phyloP scores from a whole-genome alignment of 2,113 vertebrate species.

The Hirundichthys speculiger region DNA sequence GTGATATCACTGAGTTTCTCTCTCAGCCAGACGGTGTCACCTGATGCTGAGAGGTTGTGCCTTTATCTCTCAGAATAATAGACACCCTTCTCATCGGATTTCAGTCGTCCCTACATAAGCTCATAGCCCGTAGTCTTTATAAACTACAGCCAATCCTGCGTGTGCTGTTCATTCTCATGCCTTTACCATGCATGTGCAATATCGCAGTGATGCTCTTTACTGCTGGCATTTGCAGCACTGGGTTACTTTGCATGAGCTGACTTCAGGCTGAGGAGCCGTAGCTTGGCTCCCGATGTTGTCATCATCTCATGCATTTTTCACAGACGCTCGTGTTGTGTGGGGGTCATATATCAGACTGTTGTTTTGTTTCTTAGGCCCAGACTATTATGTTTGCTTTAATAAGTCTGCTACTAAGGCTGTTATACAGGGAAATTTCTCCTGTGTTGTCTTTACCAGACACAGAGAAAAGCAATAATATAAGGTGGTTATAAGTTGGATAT shows the following conservation, averaged over 20 bases:
- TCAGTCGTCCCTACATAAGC: background rate
- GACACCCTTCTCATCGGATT: constrained; percentile 1
- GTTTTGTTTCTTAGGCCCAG: constrained; percentile 7
- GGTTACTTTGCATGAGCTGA: constrained; percentile 34
- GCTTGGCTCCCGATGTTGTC: constrained; percentile 2
- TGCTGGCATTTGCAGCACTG: constrained; percentile 1
- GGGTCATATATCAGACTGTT: constrained; percentile 50
- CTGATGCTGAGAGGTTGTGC: constrained; percentile 33
- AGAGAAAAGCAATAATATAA: constrained; percentile 4
- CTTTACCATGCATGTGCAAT: background rate
- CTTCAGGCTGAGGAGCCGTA: background rate
- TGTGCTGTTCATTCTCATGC: no score
- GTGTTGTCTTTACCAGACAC: background rate
- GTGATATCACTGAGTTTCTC: constrained; percentile 9
- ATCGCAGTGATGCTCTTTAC: background rate
- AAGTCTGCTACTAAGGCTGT: constrained; percentile 16
- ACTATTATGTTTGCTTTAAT: constrained; percentile 34
- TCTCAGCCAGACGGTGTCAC: constrained; percentile 25
- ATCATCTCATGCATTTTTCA: constrained; percentile 66
- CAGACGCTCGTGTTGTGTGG: background rate
- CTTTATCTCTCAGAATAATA: constrained; percentile 19
- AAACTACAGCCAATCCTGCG: background rate
- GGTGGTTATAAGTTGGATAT: background rate
- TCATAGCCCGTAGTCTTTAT: background rate
- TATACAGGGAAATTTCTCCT: constrained; percentile 1